phyloP scores from a whole-genome alignment of 2,113 vertebrate species.

The Indicator maculatus region DNA sequence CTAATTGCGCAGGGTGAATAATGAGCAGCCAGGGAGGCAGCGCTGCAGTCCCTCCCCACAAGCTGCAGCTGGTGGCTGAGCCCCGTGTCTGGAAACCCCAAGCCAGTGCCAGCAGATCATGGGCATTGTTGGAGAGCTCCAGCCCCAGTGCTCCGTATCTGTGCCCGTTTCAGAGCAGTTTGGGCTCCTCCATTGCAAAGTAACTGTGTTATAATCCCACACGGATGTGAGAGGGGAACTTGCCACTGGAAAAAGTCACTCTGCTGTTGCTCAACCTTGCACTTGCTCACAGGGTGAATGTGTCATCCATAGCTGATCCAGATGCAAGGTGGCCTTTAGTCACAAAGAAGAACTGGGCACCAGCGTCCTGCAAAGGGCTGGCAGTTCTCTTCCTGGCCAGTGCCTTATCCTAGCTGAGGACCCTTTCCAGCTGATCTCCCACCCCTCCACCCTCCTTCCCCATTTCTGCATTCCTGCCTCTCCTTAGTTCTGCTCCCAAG shows the following conservation, averaged over 20 bases:
- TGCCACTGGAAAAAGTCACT: neutral
- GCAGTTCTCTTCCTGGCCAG: neutral
- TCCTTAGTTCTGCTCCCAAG: neutral
- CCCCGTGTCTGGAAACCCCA: neutral
- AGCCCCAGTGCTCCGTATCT: neutral
- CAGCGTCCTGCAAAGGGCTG: neutral
- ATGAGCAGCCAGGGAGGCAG: conserved; percentile 47
- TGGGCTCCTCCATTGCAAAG: neutral
- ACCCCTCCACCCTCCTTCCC: neutral
- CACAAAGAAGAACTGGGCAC: neutral
- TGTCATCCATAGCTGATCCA: neutral
- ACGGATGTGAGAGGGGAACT: neutral
- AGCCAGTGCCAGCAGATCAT: neutral
- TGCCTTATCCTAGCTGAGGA: neutral
- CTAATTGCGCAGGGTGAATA: conserved; percentile 62
- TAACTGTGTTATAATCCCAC: neutral
- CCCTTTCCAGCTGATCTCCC: neutral
- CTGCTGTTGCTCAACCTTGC: neutral
- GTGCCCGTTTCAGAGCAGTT: neutral
- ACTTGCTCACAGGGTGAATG: neutral
- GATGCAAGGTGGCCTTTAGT: neutral
- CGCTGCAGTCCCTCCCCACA: neutral
- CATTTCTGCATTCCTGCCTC: neutral
- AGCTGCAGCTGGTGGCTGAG: neutral
- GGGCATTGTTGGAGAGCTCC: neutral